Conservation (phyloP, 1,140 invertebrate genomes). For the Eumeta japonica region DNA sequence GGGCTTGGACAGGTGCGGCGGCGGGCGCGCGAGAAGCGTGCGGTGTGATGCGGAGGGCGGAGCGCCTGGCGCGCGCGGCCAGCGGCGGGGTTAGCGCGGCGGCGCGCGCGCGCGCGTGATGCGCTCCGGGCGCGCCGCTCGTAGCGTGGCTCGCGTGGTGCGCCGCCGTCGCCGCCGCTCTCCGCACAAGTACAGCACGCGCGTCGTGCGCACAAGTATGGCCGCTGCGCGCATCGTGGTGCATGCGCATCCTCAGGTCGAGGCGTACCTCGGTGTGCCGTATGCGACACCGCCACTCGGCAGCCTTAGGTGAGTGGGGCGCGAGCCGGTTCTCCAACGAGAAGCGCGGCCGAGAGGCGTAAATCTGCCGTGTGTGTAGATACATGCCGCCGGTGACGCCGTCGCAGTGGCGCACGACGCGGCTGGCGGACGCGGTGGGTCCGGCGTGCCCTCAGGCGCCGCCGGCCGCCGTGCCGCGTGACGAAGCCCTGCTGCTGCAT, state of each 20-base stretch:
- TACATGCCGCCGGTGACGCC: slow-evolving; percentile 94
- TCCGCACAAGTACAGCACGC: slow-evolving; percentile 71
- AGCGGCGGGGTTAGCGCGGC: slow-evolving; percentile 10
- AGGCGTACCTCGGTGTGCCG: slow-evolving; percentile 92
- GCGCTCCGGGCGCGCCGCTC: slow-evolving; percentile 43
- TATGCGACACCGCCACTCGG: slow-evolving; percentile 71
- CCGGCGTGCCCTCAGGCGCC: slow-evolving; percentile 88
- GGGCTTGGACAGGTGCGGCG: slow-evolving; percentile 7
- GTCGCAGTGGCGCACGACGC: slow-evolving; percentile 80
- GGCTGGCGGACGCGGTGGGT: slow-evolving; percentile 76
- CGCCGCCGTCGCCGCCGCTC: slow-evolving; percentile 53
- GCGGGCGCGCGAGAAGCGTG: slow-evolving; percentile 32
- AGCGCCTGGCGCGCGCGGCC: slow-evolving; percentile 18
- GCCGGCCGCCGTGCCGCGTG: slow-evolving; percentile 64
- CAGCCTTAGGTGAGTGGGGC: slow-evolving; percentile 47
- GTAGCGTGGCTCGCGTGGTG: slow-evolving; percentile 50
- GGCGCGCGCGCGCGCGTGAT: slow-evolving; percentile 38
- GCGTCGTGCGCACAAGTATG: slow-evolving; percentile 83
- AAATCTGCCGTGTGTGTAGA: no score
- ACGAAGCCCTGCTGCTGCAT: slow-evolving; percentile 72
- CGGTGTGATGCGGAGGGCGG: slow-evolving; percentile 23
- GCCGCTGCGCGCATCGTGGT: slow-evolving; percentile 79
- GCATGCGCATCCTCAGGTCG: slow-evolving; percentile 75
- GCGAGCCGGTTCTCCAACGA: no score
- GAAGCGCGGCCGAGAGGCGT: no score